phyloP scores from a whole-genome alignment of 2,888 invertebrate species.

The Nowickia ferox region DNA sequence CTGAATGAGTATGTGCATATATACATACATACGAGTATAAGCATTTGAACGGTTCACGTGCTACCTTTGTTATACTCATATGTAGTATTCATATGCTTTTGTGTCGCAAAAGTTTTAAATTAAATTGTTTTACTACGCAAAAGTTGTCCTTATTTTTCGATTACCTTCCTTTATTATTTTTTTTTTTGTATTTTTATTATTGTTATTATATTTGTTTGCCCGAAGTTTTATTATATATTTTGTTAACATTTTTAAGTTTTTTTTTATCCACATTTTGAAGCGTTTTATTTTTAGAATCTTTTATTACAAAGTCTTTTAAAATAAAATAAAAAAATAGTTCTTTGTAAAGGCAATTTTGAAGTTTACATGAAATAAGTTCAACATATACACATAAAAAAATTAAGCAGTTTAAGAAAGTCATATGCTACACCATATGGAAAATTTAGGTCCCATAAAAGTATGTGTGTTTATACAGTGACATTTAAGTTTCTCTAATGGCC shows the following conservation, averaged over 20 bases:
- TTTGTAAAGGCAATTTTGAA: background rate
- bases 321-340: background rate
- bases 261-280: background rate
- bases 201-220: conserved; percentile 36
- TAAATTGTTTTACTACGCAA: conserved; percentile 74
- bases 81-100: conserved; percentile 40
- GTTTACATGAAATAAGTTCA: background rate
- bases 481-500: no score
- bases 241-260: conserved; percentile 28
- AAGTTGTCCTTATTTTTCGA: conserved; percentile 70
- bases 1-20: background rate
- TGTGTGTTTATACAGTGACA: no score
- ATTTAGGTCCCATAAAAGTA: no score
- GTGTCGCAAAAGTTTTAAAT: conserved; percentile 74
- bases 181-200: conserved; percentile 30
- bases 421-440: no score
- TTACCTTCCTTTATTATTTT: conserved; percentile 60
- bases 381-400: background rate
- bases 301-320: background rate
- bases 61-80: conserved; percentile 4
- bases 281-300: conserved; percentile 1
- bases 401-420: no score
- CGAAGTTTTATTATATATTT: conserved; percentile 21
- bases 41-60: background rate
- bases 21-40: background rate